Evolutionary conservation across 1,140 invertebrate species (phyloP).

Genomic region (Melipona quadrifasciata): DNA sequence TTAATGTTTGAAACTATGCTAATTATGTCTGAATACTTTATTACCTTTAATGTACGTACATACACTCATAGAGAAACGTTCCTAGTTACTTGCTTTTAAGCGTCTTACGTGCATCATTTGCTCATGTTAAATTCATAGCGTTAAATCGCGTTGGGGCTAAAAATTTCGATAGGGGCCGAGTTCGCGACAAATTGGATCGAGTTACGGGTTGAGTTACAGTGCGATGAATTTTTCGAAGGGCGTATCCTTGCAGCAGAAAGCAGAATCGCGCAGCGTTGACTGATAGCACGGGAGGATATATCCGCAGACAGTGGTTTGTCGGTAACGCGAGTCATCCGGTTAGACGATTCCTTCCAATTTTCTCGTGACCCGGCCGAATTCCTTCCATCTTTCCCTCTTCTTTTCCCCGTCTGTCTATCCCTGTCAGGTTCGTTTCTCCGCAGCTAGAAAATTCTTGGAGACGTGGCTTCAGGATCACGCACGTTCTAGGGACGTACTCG

Average conservation of each 20-base stretch:
- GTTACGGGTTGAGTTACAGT: not conserved
- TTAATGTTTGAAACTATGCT: too few species aligned
- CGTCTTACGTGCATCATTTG: not conserved
- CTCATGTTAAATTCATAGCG: not conserved
- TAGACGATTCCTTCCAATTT: constrained; percentile 4
- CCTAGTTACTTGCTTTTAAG: not conserved
- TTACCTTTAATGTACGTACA: not conserved
- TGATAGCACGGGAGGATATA: not conserved
- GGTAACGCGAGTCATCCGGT: constrained; percentile 15
- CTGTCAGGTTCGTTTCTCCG: not conserved
- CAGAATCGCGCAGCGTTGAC: not conserved
- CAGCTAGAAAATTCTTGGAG: not conserved
- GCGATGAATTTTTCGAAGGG: constrained; percentile 9
- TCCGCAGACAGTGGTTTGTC: constrained; percentile 1
- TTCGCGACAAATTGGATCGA: not conserved
- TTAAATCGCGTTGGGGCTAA: not conserved
- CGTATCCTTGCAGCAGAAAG: not conserved
- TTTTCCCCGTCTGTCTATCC: not conserved
- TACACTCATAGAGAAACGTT: too few species aligned
- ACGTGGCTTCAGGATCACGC: constrained; percentile 6
- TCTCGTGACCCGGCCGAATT: too few species aligned
- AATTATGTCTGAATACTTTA: too few species aligned
- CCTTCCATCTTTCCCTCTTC: not conserved
- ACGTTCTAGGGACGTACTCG: constrained; percentile 12
- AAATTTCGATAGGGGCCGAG: not conserved